Base-by-base conservation (phyloP, 2,113 vertebrate species). In the Pteronura brasiliensis region DNA sequence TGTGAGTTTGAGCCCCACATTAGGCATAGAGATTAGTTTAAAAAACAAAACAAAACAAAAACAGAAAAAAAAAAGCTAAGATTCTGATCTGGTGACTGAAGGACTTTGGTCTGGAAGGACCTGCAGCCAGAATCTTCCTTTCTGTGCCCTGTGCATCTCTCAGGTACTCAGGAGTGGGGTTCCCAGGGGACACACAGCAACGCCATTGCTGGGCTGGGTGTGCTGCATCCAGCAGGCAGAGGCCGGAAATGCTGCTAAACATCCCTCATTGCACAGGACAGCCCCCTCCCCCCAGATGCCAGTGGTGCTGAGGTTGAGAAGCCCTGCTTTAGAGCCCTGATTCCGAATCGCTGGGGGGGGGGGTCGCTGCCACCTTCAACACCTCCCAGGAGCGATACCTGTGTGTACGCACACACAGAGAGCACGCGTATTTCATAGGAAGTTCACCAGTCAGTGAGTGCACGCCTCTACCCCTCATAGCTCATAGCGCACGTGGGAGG, bases 121-220 rank as follows among this genome's bases (percentile, higher is more conserved):
- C 8, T 2, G n/a, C 79, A 57, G 49, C 31, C 57, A 21, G 27
- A n/a, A 34, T 91, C 82, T 88, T 79, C 34, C 34, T 90, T 59
- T 71, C n/a, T 36, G 18, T 47, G 29, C 10, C 20, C 23, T 88
- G 55, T 95, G 55, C 47, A 14, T 69, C 86, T 90, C 55, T 91
- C 44, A 94, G 13, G 59, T 88, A 49, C 67, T 92, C 96, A 86
- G 57, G n/a, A 85, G 34, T 63, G 47, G 76, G 49, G 31, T 23
- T 81, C 44, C 80, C 21, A 17, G 31, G n/a, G n/a, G 31, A 34
- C 79, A 34, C 85, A 61, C 20, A 11, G 61, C 74, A 88, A 2
- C 31, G 34, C 25, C 77, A 23, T 82, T n/a, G 18, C 88, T 36
- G 93, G n/a, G 44, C 44, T 67, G 21, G 17, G 44, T 20, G 1